Evolutionary conservation across 2,113 vertebrate genomes (phyloP).

Genomic region (Pelodiscus sinensis): DNA sequence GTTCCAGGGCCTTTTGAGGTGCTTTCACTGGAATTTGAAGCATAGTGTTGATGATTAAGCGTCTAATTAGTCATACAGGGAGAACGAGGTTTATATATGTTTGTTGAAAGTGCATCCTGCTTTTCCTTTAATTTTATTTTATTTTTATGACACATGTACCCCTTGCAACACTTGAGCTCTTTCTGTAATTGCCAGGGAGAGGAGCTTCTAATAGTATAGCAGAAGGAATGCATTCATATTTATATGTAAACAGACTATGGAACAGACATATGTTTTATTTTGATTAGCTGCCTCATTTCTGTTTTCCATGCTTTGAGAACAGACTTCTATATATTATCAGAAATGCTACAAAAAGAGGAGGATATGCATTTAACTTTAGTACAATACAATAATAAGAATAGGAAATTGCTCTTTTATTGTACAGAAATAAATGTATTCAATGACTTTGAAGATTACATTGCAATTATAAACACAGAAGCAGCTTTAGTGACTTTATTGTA

Average conservation of each 20-base stretch:
- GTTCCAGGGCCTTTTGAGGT: constrained; percentile 14
- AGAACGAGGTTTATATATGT: constrained; percentile 3
- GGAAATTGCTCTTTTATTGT: constrained; percentile 43
- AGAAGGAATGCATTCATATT: constrained; percentile 42
- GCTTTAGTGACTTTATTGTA: neutral
- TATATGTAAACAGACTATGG: constrained; percentile 43
- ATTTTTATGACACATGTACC: constrained; percentile 20
- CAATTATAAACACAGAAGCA: constrained; percentile 37
- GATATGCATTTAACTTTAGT: constrained; percentile 59
- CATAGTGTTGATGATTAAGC: constrained; percentile 9
- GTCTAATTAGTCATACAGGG: neutral
- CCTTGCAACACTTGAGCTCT: neutral
- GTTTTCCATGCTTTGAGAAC: constrained; percentile 51
- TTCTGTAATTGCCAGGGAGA: constrained; percentile 6
- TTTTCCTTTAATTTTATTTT: constrained; percentile 51
- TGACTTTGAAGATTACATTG: constrained; percentile 45
- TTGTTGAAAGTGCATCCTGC: constrained; percentile 34
- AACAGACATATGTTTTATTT: constrained; percentile 54
- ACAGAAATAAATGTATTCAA: constrained; percentile 50
- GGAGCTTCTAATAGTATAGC: constrained; percentile 13
- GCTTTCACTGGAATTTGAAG: constrained; percentile 26
- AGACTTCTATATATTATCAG: constrained; percentile 33
- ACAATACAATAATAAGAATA: constrained; percentile 35
- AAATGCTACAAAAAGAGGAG: constrained; percentile 44
- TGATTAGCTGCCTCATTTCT: constrained; percentile 43